Conservation (phyloP, 1,140 invertebrate genomes). For the Linepithema humile region DNA sequence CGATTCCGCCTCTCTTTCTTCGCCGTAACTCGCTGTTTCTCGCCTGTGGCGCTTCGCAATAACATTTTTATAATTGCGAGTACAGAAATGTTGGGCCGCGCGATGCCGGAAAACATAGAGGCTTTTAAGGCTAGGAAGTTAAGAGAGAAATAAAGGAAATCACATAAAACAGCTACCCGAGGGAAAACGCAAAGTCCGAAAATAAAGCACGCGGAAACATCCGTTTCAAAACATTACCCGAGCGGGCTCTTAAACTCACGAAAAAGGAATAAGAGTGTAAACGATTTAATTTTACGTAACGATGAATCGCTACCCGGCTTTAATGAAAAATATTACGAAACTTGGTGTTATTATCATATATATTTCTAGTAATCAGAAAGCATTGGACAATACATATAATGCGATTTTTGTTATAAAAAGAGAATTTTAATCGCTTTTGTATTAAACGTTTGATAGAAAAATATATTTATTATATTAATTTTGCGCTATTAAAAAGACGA, state of each 20-base stretch:
- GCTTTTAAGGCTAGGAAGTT: slow-evolving; percentile 33
- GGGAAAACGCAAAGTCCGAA: slow-evolving; percentile 15
- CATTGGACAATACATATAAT: neutral
- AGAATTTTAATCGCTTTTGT: neutral
- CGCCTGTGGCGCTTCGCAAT: neutral
- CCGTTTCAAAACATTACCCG: slow-evolving; percentile 40
- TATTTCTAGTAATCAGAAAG: neutral
- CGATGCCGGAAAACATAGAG: slow-evolving; percentile 6
- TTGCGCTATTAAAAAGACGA: neutral
- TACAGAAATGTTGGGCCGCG: neutral
- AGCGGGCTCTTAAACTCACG: slow-evolving; percentile 20
- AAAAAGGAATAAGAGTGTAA: slow-evolving; percentile 10
- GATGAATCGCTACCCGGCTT: neutral
- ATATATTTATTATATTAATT: neutral
- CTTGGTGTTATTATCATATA: neutral
- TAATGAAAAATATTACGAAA: neutral
- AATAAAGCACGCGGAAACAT: slow-evolving; percentile 44
- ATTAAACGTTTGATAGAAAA: neutral
- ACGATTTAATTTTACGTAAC: slow-evolving; percentile 30
- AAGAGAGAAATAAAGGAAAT: slow-evolving; percentile 48
- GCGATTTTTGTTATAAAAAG: neutral
- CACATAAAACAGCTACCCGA: slow-evolving; percentile 28
- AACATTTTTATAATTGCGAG: slow-evolving; percentile 43
- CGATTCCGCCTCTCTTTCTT: neutral
- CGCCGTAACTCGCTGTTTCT: neutral